Evolutionary conservation across 1,140 invertebrate species (phyloP), one percentile per base, ranked within the genome.

Genomic region (Drosophila kohkoa): DNA sequence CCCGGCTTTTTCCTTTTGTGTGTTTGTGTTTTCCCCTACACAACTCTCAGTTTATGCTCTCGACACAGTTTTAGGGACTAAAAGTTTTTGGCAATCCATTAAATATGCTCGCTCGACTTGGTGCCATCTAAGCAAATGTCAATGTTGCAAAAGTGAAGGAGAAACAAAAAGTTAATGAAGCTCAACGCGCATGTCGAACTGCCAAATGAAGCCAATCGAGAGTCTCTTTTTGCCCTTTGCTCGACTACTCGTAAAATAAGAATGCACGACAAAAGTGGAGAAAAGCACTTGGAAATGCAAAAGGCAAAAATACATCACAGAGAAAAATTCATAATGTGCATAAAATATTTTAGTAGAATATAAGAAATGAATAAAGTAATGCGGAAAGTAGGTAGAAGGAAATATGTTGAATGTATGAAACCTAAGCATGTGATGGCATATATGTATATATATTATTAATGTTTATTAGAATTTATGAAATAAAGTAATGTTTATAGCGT

Each of bases 131-230:
- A 69, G 57, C 57, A 62, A 74, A 54, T 69, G 57, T 62, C 71
- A 69, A 59, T 54, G 63, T 62, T 32, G 70, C 32, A 13, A 38
- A 35, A 63, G 20, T 54, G 6, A 25, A 10, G 20, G 43, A 13
- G 54, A 41, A 48, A 55, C 49, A 57, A 63, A 83, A 83, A 81
- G 74, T 85, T 85, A 85, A 85, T 85, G 81, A 85, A 85, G 82
- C 81, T 62, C 69, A 78, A 85, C 65, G 81, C 70, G 82, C 81
- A 85, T 85, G 81, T 66, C 63, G 58, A 74, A 66, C 74, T 75
- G 65, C 74, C 81, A 85, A 85, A 85, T 78, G 74, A 85, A 77
- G 77, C 81, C 81, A 85, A 85, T 86, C 69, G 77, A 68, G 30
- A 59, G 16, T 46, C n/a, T n/a, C 25, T 49, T 20, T 1, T 3